phyloP scores from a whole-genome alignment of 2,113 vertebrate species.

The Lepidothrix coronata region DNA sequence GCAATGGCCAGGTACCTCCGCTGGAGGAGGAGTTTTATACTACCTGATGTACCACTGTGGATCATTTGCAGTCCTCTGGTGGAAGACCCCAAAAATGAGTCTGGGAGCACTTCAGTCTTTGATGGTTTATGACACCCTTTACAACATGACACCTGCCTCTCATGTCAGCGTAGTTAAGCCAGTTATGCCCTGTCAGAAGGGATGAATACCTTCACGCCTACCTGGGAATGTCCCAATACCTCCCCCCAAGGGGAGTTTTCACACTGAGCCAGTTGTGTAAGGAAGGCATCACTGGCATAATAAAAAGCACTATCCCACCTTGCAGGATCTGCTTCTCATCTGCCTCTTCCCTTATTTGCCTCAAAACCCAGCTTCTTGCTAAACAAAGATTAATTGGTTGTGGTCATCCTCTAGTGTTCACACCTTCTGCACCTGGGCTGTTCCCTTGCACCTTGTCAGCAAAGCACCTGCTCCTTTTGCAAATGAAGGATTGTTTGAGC shows the following conservation, averaged over 20 bases:
- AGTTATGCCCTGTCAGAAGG: neutral
- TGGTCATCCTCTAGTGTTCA: neutral
- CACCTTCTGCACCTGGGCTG: neutral
- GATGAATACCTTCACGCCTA: neutral
- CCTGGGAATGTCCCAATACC: neutral
- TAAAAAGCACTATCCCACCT: neutral
- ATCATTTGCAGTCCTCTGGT: neutral
- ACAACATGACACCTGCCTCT: neutral
- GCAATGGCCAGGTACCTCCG: neutral
- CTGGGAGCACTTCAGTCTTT: neutral
- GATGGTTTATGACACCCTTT: neutral
- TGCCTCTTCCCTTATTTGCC: neutral
- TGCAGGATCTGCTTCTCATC: neutral
- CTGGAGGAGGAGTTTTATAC: neutral
- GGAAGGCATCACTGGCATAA: neutral
- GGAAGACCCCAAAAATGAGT: neutral
- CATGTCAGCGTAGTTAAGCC: accelerated
- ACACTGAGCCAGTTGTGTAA: neutral
- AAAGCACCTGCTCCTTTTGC: neutral
- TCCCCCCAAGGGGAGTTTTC: neutral
- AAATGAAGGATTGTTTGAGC: neutral
- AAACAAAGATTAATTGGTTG: neutral
- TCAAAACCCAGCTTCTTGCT: neutral
- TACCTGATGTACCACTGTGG: neutral
- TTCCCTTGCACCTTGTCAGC: neutral